Evolutionary conservation across 1,140 invertebrate species (phyloP), one percentile per base, ranked within the genome.

Genomic region (Brachionus rotundiformis): DNA sequence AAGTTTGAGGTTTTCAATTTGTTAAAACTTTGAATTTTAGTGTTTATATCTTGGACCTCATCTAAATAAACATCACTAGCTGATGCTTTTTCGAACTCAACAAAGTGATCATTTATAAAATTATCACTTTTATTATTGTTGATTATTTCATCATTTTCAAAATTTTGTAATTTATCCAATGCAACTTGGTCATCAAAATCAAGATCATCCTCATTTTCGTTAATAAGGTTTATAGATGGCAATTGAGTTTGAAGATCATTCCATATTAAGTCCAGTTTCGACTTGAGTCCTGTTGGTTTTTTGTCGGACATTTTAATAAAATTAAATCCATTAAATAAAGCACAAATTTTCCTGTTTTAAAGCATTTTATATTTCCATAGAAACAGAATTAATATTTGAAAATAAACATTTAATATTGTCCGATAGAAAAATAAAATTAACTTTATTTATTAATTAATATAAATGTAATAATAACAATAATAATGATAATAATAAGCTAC

Each of bases 181-280:
- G 10, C 13, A 65, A 31, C 23, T 7, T 73, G 11, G 19, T 73
- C 68, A 16, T 73, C 23, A 19, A 39, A 33, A 11, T 73, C 68
- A 1, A 10, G 25, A 44, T 73, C 29, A 4, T 73, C 39, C 13
- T 73, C 36, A 41, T 19, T 44, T 27, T 73, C 68, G 3, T 65
- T 33, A 3, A 10, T 27, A 13, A 73, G 39, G 19, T 47, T 27
- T 3, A 73, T 73, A 6, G 68, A 73, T 23, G 68, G 68, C 25
- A 73, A 44, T 11, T 73, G 36, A 41, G 36, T 73, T 27, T 73
- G 68, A 27, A 73, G 25, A 7, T 73, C 68, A n/a, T 44, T 41
- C 68, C 68, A 73, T 25, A 73, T 73, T 25, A 23, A 44, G 6
- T 73, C 68, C 27, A 73, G 36, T 44, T 73, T 73, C 10, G 68